Evolutionary conservation across 2,888 invertebrate genomes (phyloP).

Genomic region (Caenorhabditis doughertyi): DNA sequence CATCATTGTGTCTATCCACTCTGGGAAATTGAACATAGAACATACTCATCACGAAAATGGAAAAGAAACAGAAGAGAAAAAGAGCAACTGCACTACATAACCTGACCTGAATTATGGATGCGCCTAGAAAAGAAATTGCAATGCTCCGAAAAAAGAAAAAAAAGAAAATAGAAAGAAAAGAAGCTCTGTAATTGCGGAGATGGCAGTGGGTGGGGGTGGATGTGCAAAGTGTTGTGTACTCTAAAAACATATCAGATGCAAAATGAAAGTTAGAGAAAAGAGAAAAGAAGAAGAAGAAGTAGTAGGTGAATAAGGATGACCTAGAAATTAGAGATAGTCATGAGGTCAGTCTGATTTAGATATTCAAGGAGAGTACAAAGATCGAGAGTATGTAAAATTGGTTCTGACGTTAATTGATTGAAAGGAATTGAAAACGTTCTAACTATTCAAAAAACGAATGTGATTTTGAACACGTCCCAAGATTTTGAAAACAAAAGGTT

Average conservation of each 20-base stretch:
- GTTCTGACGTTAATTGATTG: no score
- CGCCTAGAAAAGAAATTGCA: slow-evolving; percentile 26
- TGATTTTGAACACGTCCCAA: no score
- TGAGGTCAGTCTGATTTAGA: no score
- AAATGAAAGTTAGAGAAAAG: not conserved
- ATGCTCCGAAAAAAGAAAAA: slow-evolving; percentile 12
- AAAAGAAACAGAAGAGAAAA: slow-evolving; percentile 21
- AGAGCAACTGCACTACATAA: slow-evolving; percentile 13
- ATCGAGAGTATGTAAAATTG: no score
- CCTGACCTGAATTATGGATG: slow-evolving; percentile 60
- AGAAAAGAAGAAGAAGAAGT: slow-evolving; percentile 5
- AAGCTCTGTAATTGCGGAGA: slow-evolving; percentile 7
- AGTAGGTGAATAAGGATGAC: not conserved
- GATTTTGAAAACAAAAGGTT: no score
- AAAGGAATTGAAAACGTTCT: no score
- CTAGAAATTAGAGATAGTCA: not conserved
- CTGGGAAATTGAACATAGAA: slow-evolving; percentile 42
- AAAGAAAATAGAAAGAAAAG: not conserved
- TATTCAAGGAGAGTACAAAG: no score
- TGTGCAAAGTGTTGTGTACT: slow-evolving; percentile 3
- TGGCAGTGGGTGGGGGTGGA: not conserved
- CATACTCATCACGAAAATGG: slow-evolving; percentile 46
- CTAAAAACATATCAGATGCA: not conserved
- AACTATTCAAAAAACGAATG: no score
- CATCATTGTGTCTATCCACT: slow-evolving; percentile 7